Conservation (phyloP, 2,797 vertebrate genomes). For the Urocyon cinereoargenteus region DNA sequence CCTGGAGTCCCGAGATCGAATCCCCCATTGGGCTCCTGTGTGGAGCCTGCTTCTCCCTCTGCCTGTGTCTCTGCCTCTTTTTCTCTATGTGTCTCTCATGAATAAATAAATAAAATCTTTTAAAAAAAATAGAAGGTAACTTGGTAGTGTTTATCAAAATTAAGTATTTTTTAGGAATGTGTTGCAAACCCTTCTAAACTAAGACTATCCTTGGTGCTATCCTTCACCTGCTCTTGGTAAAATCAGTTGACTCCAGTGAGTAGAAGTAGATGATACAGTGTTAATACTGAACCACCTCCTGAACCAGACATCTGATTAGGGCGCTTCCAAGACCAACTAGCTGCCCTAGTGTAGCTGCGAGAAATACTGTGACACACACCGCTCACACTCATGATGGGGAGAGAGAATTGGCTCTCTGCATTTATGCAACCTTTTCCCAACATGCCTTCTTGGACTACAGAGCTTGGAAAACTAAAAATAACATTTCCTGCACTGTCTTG, state of each 20-base stretch:
- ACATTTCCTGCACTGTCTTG: background rate
- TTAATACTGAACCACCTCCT: background rate
- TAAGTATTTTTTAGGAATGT: background rate
- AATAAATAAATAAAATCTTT: too few relatives aligned
- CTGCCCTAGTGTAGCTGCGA: background rate
- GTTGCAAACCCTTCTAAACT: slow-evolving; percentile 13
- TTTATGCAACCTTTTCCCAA: background rate
- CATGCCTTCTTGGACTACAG: too few relatives aligned
- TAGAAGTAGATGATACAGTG: background rate
- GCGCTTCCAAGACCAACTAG: background rate
- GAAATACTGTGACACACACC: background rate
- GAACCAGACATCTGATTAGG: background rate
- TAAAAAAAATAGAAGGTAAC: background rate
- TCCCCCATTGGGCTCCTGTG: too few relatives aligned
- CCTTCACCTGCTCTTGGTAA: background rate
- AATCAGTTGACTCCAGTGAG: background rate
- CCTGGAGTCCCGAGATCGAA: too few relatives aligned
- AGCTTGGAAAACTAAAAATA: background rate
- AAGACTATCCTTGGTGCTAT: background rate
- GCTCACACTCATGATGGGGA: accelerated
- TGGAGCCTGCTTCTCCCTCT: too few relatives aligned
- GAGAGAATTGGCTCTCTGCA: background rate
- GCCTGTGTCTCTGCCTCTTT: too few relatives aligned
- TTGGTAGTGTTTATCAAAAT: slow-evolving; percentile 33
- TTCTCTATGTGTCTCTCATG: too few relatives aligned